phyloP scores from a whole-genome alignment of 2,888 invertebrate species.

The Noctua pronuba region DNA sequence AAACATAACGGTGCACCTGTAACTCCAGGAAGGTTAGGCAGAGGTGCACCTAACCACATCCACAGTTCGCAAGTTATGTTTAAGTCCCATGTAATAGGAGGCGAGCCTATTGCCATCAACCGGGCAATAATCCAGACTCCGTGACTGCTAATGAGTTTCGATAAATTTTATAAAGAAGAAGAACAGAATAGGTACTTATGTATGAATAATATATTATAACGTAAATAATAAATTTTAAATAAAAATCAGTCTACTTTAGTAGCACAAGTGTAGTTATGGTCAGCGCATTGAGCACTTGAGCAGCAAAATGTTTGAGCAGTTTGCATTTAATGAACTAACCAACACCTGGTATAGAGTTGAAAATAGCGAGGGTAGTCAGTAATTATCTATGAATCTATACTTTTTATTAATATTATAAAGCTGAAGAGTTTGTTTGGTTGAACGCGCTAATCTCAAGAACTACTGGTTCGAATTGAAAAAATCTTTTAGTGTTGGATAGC shows the following conservation, averaged over 20 bases:
- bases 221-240: background rate
- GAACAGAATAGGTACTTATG: background rate
- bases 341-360: background rate
- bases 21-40: background rate
- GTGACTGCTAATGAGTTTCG: background rate
- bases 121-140: background rate
- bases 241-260: slow-evolving; percentile 53
- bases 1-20: background rate
- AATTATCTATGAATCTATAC: too few species aligned
- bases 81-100: background rate
- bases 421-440: too few species aligned
- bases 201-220: background rate
- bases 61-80: background rate
- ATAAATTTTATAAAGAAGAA: background rate
- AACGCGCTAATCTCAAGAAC: too few species aligned
- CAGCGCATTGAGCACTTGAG: background rate
- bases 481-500: too few species aligned
- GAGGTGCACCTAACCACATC: background rate
- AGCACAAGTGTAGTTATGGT: slow-evolving; percentile 29
- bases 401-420: too few species aligned
- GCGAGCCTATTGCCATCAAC: background rate
- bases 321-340: slow-evolving; percentile 8
- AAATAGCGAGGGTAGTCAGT: background rate
- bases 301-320: background rate
- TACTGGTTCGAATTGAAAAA: too few species aligned